A percentile compares a stretch with the other conserved stretches of the same genome.
phyloP scores from a whole-genome alignment of 2,113 vertebrate genomes.

The Microcebus murinus region DNA sequence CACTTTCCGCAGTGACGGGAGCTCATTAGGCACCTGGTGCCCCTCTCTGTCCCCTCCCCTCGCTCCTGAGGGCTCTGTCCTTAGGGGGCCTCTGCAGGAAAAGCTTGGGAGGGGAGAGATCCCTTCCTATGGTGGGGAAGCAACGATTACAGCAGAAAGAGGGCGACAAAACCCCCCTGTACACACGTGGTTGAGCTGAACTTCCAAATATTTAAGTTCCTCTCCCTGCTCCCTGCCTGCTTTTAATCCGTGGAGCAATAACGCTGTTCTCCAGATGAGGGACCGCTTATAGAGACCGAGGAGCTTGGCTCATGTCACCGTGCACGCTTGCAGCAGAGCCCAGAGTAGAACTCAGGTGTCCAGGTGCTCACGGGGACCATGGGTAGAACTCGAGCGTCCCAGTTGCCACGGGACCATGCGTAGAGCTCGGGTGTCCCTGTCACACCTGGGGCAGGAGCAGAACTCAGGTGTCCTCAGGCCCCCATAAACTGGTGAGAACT shows the following conservation, averaged over 20 bases:
- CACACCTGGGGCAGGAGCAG: neutral
- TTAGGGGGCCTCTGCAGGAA: neutral
- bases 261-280: no score
- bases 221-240: neutral
- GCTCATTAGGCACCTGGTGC: neutral
- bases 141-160: neutral
- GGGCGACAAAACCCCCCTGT: no score
- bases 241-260: neutral
- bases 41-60: neutral
- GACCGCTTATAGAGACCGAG: neutral
- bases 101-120: neutral
- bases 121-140: neutral
- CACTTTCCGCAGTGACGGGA: fast-evolving
- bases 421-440: neutral
- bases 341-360: neutral
- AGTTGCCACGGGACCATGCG: neutral
- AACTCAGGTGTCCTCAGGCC: neutral
- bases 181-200: neutral
- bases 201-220: neutral
- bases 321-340: neutral
- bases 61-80: neutral
- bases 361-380: neutral
- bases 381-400: neutral
- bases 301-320: neutral
- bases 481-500: no score